Conservation (phyloP, 35 echinoderm and acorn worm genomes). For the Chiridota heheva region DNA sequence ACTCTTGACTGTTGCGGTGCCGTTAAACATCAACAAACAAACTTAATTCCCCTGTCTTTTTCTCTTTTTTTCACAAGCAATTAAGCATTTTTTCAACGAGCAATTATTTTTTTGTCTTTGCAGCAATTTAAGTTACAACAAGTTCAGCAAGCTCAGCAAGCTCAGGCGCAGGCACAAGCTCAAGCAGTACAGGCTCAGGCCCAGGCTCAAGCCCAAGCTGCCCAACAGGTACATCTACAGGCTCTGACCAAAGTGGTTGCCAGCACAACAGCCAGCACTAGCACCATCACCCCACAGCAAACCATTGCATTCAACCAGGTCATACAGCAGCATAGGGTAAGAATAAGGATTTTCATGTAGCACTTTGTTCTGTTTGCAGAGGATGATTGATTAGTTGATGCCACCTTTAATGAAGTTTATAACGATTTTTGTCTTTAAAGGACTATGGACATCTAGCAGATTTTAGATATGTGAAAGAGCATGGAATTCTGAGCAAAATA, state of each 20-base stretch:
- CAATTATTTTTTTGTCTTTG: too few relatives aligned
- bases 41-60: too few relatives aligned
- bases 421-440: too few relatives aligned
- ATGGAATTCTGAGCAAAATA: too few relatives aligned
- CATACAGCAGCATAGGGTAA: conserved; percentile 4
- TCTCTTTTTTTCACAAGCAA: too few relatives aligned
- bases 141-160: conserved; percentile 58
- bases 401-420: too few relatives aligned
- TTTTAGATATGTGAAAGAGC: too few relatives aligned
- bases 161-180: conserved; percentile 93
- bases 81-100: too few relatives aligned
- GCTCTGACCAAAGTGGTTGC: conserved; percentile 43
- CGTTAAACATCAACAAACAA: too few relatives aligned
- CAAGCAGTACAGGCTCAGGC: conserved; percentile 79
- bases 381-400: too few relatives aligned
- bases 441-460: too few relatives aligned
- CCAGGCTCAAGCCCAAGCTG: conserved; percentile 84
- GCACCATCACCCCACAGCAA: neutral
- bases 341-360: neutral
- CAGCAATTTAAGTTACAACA: conserved; percentile 45
- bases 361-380: neutral
- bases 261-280: conserved; percentile 15
- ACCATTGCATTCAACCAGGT: conserved; percentile 36
- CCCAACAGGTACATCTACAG: conserved; percentile 55
- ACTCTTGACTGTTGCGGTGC: too few relatives aligned